Base-by-base conservation (phyloP, 2,797 vertebrate genomes). In the Aldrovandia affinis region DNA sequence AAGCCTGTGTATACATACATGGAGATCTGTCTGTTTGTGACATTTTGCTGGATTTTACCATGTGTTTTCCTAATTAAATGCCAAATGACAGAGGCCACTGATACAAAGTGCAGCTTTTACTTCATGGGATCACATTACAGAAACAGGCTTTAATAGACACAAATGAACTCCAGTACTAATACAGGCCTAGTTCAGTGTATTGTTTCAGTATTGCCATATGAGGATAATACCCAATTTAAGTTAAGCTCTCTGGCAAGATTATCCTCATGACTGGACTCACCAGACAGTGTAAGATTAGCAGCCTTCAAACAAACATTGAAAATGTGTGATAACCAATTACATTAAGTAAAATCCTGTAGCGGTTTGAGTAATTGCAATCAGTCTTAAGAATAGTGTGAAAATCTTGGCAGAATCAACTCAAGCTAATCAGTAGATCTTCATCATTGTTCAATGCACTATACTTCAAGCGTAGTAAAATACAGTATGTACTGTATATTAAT, bases 11-110 rank as follows among this genome's bases (percentile, higher is more conserved):
- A 18, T 42, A 77, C n/a, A 47, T 1, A 33, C 73, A 77, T 47
- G 42, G 42, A 47, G 20, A 12, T 25, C 73, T 44, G 73, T 28
- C n/a, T 77, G 73, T 77, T 47, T 18, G 9, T 2, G 55, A 20
- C 2, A 2, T 2, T 57, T 57, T 15, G 55, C 55, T 70, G 28
- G 68, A n/a, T 47, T 47, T 3, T 77, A 33, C 39, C 73, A 77
- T 77, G 47, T 77, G 73, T 2, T 47, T 44, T 47, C 42, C 20
- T 77, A 77, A 77, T 77, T 77, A 77, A 47, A 77, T 77, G 18
- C 33, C 36, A 22, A 42, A 73, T 42, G 28, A 68, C 63, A 4
- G 1, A 2, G 68, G 36, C 36, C 68, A 42, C 68, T 18, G 18
- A 77, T 47, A 25, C 5, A 42, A 75, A 75, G 44, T 42, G 18